Conservation (phyloP, 1,140 invertebrate species). For the Riptortus pedestris region DNA sequence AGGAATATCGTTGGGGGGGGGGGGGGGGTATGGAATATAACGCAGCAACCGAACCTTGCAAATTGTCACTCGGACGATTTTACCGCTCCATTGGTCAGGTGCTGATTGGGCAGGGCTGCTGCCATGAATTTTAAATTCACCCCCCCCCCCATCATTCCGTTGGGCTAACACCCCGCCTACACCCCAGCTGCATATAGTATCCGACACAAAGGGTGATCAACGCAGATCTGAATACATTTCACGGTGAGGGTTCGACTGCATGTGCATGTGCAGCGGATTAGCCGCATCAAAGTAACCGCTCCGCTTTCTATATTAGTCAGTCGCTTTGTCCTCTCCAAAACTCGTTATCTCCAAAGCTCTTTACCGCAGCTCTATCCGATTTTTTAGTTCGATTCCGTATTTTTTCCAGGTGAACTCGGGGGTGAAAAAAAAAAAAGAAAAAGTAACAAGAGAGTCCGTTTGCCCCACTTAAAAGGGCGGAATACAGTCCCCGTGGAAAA, state of each 20-base stretch:
- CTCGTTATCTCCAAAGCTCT: conserved; percentile 2
- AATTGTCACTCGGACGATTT: too few relatives aligned
- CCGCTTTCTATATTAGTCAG: not conserved
- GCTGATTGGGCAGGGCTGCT: not conserved
- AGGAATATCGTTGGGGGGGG: too few relatives aligned
- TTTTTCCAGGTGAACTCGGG: not conserved
- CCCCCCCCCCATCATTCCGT: not conserved
- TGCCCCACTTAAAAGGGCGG: too few relatives aligned
- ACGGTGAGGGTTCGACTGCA: not conserved
- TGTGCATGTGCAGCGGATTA: not conserved
- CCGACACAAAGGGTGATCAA: too few relatives aligned
- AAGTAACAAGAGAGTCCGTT: not conserved
- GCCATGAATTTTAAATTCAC: not conserved
- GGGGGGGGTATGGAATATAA: too few relatives aligned
- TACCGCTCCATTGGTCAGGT: too few relatives aligned
- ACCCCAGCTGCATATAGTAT: too few relatives aligned
- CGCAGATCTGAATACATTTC: not conserved
- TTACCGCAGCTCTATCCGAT: not conserved
- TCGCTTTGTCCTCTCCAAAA: conserved; percentile 8
- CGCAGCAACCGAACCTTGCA: too few relatives aligned
- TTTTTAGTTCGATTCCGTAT: not conserved
- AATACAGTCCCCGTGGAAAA: not conserved
- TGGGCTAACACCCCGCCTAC: too few relatives aligned
- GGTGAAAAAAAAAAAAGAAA: not conserved
- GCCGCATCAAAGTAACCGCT: not conserved